These are phyloP conservation scores for Trematocara unimaculatum DNA, from an alignment of 2,113 vertebrate genomes.

Conservation along the genomic window DNA sequence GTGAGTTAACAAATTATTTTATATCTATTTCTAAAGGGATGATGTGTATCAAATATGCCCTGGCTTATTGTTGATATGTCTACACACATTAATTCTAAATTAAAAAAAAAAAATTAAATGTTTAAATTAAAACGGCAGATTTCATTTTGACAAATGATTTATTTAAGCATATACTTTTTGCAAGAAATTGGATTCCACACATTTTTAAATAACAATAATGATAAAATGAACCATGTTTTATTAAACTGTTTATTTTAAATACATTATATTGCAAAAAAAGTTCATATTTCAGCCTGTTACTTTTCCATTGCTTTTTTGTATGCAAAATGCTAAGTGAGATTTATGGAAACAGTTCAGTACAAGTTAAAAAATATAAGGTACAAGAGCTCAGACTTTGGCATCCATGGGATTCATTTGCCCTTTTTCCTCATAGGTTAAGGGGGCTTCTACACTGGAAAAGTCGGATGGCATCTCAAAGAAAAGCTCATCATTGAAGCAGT, in stretches of 20 bases:
- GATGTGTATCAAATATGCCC: background rate
- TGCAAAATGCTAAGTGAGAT: background rate
- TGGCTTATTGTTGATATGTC: background rate
- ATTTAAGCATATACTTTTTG: background rate
- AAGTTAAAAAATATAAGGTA: background rate
- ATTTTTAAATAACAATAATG: background rate
- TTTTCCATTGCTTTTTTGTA: background rate
- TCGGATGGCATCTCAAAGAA: conserved; percentile 69
- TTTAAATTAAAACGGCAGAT: background rate
- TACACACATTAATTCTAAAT: background rate
- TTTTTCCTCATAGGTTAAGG: background rate
- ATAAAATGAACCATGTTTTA: background rate
- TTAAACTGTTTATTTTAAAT: background rate
- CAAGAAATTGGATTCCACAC: background rate
- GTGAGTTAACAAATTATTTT: background rate
- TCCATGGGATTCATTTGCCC: background rate
- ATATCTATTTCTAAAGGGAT: background rate
- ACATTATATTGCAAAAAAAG: background rate
- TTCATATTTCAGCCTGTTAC: background rate
- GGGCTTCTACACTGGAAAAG: background rate
- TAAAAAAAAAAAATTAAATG: rapidly evolving
- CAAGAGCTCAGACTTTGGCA: conserved; percentile 1
- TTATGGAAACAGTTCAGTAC: background rate
- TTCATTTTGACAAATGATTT: background rate
- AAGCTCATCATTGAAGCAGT: conserved; percentile 70